phyloP scores from a whole-genome alignment of 2,797 vertebrate species.

The Paratrypauchen microcephalus region DNA sequence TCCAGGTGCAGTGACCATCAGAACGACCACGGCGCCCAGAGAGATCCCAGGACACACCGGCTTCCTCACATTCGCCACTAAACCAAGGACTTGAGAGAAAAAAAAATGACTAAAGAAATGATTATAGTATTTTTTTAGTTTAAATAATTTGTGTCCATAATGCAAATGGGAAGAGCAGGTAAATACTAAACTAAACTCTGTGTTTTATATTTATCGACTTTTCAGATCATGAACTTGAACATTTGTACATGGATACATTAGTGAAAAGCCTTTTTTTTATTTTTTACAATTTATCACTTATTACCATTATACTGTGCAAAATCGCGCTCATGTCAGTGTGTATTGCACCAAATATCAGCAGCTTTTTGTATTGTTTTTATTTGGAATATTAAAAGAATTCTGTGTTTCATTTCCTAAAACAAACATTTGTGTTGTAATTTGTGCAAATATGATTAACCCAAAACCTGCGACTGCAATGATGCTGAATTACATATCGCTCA shows the following conservation, averaged over 20 bases:
- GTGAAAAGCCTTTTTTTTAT: no score
- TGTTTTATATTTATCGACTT: neutral
- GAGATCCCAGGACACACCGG: slow-evolving; percentile 94
- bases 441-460: neutral
- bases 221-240: neutral
- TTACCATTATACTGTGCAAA: no score
- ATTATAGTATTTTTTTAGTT: neutral
- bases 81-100: slow-evolving; percentile 78
- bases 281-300: no score
- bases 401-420: neutral
- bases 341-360: no score
- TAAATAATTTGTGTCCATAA: neutral
- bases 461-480: no score
- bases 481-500: no score
- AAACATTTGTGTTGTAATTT: neutral
- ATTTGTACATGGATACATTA: no score
- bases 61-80: slow-evolving; percentile 96
- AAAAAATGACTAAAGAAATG: no score
- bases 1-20: slow-evolving; percentile 72
- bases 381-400: neutral
- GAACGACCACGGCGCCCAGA: slow-evolving; percentile 83
- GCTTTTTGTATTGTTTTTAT: neutral
- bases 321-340: no score
- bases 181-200: neutral
- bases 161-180: neutral